Conservation (phyloP, 2,797 vertebrate species). For the Eulemur rubriventer region DNA sequence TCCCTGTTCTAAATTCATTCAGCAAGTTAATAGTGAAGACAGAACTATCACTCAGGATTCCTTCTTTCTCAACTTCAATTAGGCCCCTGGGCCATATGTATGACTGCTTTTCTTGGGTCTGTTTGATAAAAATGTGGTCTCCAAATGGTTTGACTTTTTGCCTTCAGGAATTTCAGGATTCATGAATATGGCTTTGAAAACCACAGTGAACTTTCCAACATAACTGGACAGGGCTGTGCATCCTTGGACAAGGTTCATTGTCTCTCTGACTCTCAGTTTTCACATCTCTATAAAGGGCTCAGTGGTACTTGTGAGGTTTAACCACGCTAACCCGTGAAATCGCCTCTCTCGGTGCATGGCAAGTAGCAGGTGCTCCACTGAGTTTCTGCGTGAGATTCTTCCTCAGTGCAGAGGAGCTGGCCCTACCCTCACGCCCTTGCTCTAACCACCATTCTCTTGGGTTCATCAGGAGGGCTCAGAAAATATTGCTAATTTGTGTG, state of each 20-base stretch:
- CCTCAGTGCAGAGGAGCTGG: background rate
- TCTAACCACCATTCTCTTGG: background rate
- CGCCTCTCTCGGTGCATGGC: background rate
- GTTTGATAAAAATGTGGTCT: background rate
- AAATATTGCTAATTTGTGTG: conserved; percentile 69
- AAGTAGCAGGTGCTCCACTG: fast-evolving
- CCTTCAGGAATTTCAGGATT: background rate
- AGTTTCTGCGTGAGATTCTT: background rate
- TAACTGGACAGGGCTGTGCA: background rate
- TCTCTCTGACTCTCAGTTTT: background rate
- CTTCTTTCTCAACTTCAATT: background rate
- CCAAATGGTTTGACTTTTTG: background rate
- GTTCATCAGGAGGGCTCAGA: conserved; percentile 61
- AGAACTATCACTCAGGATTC: background rate
- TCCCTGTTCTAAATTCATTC: background rate
- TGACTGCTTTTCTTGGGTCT: background rate
- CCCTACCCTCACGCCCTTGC: background rate
- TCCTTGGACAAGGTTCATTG: background rate
- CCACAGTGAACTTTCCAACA: background rate
- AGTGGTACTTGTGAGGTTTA: background rate
- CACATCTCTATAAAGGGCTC: background rate
- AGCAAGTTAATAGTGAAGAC: background rate
- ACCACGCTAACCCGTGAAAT: background rate
- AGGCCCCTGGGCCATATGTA: background rate
- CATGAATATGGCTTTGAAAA: background rate